Evolutionary conservation across 2,888 invertebrate species (phyloP).

Genomic region (Dichetophora obliterata): DNA sequence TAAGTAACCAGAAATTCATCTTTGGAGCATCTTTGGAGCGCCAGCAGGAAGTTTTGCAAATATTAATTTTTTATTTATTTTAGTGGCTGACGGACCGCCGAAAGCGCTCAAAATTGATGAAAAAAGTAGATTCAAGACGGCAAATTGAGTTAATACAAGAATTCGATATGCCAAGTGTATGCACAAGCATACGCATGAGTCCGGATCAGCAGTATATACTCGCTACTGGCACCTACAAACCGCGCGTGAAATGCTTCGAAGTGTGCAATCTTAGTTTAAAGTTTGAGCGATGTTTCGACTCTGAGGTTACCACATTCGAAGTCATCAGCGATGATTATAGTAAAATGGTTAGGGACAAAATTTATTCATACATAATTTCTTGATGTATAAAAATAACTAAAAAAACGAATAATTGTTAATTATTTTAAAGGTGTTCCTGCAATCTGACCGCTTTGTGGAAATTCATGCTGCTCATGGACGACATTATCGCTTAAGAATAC

Average conservation of each 20-base stretch:
- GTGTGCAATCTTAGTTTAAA: slow-evolving; percentile 95
- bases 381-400: too few species aligned
- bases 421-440: slow-evolving; percentile 74
- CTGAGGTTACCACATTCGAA: slow-evolving; percentile 95
- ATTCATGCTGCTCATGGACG: slow-evolving; percentile 95
- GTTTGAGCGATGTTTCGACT: slow-evolving; percentile 97
- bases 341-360: slow-evolving; percentile 75
- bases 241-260: slow-evolving; percentile 95
- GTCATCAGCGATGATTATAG: slow-evolving; percentile 95
- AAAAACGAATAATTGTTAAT: background rate
- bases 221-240: slow-evolving; percentile 96
- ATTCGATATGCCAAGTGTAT: slow-evolving; percentile 98
- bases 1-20: background rate
- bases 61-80: slow-evolving; percentile 3
- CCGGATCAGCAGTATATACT: slow-evolving; percentile 93
- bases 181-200: slow-evolving; percentile 85
- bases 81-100: slow-evolving; percentile 91
- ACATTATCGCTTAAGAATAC: slow-evolving; percentile 91
- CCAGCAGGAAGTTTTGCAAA: background rate
- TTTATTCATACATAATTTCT: slow-evolving; percentile 24
- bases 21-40: background rate
- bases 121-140: slow-evolving; percentile 89
- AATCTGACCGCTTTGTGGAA: slow-evolving; percentile 92
- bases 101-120: slow-evolving; percentile 83
- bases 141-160: slow-evolving; percentile 98